Percentiles rank a stretch among this genome's conserved stretches.
phyloP scores from a whole-genome alignment of 2,113 vertebrate species.

The Amblyornis subalaris region DNA sequence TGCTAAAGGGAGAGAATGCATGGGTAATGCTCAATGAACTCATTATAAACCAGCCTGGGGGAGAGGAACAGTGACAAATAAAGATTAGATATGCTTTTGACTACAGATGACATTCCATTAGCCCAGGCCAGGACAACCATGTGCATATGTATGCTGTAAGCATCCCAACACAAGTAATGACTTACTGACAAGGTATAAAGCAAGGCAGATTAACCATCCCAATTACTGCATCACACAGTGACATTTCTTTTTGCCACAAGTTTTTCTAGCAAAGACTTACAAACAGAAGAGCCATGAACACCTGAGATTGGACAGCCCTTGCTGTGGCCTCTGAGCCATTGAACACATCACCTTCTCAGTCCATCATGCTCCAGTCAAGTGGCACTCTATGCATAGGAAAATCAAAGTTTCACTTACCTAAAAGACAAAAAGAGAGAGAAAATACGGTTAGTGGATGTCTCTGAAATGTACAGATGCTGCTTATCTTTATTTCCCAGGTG shows the following conservation, averaged over 20 bases:
- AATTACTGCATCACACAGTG: not conserved
- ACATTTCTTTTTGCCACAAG: not conserved
- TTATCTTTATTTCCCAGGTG: not conserved
- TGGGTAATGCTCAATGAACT: not conserved
- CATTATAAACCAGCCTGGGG: not conserved
- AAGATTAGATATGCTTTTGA: not conserved
- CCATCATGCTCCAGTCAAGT: not conserved
- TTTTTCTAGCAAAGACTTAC: constrained; percentile 43
- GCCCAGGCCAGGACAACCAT: not conserved
- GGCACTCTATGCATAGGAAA: not conserved
- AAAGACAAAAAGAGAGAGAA: not conserved
- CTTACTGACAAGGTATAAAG: not conserved
- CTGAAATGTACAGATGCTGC: constrained; percentile 11
- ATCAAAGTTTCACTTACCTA: constrained; percentile 76
- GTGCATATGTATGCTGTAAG: not conserved
- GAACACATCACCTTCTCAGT: not conserved
- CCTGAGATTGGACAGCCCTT: not conserved
- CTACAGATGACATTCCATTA: not conserved
- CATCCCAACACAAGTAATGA: not conserved
- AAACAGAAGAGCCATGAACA: not conserved
- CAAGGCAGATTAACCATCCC: not conserved
- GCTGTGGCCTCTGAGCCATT: not conserved
- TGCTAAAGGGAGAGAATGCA: not conserved
- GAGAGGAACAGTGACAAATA: not conserved
- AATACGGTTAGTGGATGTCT: not conserved